Percentiles rank a stretch among this genome's conserved stretches.
phyloP scores from a whole-genome alignment of 2,797 vertebrate genomes.

The Aselliscus stoliczkanus region DNA sequence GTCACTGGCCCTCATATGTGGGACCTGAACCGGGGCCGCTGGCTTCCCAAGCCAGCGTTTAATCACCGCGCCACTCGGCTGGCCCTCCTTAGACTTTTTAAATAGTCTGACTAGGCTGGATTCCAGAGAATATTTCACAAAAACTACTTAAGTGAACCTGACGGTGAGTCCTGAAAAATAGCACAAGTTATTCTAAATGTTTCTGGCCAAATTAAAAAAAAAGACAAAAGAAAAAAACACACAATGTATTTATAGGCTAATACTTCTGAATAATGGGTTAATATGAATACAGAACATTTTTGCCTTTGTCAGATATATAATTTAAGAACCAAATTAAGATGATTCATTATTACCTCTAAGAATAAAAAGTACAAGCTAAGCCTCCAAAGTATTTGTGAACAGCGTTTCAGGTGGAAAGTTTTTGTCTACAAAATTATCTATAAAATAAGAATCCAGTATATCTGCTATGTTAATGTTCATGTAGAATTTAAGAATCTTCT shows the following conservation, averaged over 20 bases:
- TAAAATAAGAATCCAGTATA: conserved; percentile 9
- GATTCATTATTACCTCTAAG: neutral
- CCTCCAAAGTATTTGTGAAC: neutral
- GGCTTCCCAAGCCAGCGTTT: no score
- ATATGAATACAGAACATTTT: neutral
- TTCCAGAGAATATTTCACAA: conserved; percentile 14
- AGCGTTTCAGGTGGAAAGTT: neutral
- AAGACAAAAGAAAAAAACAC: no score
- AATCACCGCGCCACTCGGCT: no score
- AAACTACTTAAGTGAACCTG: neutral
- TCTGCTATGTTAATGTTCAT: neutral
- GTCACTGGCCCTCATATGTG: no score
- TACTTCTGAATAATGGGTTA: conserved; percentile 6
- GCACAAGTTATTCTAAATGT: neutral
- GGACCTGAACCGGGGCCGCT: no score
- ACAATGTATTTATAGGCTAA: conserved; percentile 2
- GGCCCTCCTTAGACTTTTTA: neutral
- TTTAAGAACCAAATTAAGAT: neutral
- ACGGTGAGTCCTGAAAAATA: neutral
- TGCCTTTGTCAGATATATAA: conserved; percentile 1
- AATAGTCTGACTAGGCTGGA: neutral
- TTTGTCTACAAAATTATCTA: neutral
- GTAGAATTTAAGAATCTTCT: neutral
- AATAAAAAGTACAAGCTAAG: conserved; percentile 26
- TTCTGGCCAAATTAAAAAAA: neutral